phyloP scores from a whole-genome alignment of 2,888 invertebrate species.

The Conus canariensis region DNA sequence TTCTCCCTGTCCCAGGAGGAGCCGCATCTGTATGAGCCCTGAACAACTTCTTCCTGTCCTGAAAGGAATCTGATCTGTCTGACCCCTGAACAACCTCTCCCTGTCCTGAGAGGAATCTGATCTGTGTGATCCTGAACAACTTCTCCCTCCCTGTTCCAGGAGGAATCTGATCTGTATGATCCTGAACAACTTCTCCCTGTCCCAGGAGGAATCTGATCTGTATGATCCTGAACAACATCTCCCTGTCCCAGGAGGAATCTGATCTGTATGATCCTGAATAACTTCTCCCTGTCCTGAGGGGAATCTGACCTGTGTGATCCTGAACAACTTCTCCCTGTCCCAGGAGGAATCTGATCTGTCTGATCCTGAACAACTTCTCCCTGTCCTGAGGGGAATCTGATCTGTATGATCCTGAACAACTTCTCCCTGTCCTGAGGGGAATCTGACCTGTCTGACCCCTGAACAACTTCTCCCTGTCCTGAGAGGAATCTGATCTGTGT shows the following conservation, averaged over 20 bases:
- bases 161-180: not conserved
- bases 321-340: too few species aligned
- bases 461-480: too few species aligned
- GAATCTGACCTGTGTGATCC: too few species aligned
- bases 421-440: not conserved
- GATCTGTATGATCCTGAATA: too few species aligned
- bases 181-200: too few species aligned
- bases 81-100: not conserved
- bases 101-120: fast-evolving
- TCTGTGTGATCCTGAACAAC: not conserved
- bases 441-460: not conserved
- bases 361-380: not conserved
- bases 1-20: conserved; percentile 7
- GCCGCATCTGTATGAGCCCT: not conserved
- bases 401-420: not conserved
- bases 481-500: too few species aligned
- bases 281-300: too few species aligned
- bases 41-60: not conserved
- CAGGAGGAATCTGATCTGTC: too few species aligned
- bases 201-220: too few species aligned
- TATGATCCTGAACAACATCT: too few species aligned
- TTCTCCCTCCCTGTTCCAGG: not conserved
- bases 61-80: not conserved
- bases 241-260: too few species aligned
- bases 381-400: fast-evolving